These are phyloP conservation scores for Chlorodrepanis virens DNA, from an alignment of 2,113 vertebrate species.

Conservation along the genomic window DNA sequence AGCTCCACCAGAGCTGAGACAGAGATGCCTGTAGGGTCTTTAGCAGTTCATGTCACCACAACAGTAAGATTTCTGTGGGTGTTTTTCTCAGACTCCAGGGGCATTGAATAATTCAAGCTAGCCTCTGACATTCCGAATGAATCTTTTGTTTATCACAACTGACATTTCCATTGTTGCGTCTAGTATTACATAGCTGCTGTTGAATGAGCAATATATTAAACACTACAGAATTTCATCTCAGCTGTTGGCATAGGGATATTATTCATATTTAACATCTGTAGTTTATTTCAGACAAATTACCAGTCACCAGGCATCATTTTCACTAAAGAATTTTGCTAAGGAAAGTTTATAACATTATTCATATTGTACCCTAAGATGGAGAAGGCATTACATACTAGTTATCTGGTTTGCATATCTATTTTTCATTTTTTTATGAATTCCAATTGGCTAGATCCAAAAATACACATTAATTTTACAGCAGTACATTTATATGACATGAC, in stretches of 20 bases:
- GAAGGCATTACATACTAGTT: neutral
- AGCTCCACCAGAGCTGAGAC: slow-evolving; percentile 4
- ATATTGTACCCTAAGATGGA: neutral
- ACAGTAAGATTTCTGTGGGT: slow-evolving; percentile 47
- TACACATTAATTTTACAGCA: neutral
- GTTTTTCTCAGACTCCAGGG: slow-evolving; percentile 32
- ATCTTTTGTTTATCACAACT: slow-evolving; percentile 63
- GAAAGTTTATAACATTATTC: slow-evolving; percentile 26
- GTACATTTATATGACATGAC: neutral
- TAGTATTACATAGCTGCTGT: slow-evolving; percentile 45
- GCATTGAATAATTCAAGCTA: slow-evolving; percentile 55
- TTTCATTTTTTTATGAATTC: neutral
- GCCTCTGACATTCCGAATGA: slow-evolving; percentile 45
- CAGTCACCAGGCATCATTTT: slow-evolving; percentile 43
- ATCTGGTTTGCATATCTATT: slow-evolving; percentile 4
- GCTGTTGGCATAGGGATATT: slow-evolving; percentile 51
- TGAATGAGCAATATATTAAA: slow-evolving; percentile 62
- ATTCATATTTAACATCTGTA: slow-evolving; percentile 61
- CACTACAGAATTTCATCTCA: slow-evolving; percentile 39
- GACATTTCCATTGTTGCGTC: slow-evolving; percentile 54
- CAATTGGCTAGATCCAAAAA: neutral
- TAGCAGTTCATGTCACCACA: slow-evolving; percentile 43
- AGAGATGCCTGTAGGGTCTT: slow-evolving; percentile 1
- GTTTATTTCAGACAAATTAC: slow-evolving; percentile 60
- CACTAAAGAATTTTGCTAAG: slow-evolving; percentile 39